phyloP scores from a whole-genome alignment of 2,797 vertebrate species.

The Pseudochaenichthys georgianus region DNA sequence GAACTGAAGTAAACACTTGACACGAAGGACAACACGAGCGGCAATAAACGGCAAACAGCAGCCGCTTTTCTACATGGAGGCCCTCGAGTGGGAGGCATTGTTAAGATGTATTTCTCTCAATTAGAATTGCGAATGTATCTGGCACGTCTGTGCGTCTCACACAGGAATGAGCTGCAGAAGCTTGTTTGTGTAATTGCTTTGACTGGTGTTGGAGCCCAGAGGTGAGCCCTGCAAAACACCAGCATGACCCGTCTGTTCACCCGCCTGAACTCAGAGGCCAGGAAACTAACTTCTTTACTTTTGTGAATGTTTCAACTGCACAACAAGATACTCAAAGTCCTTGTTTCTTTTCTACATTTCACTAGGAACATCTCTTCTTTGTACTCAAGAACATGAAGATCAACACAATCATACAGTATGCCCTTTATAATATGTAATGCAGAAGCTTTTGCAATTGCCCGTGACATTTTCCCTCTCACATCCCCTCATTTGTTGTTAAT shows the following conservation, averaged over 20 bases:
- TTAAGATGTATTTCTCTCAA: constrained; percentile 68
- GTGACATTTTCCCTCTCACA: neutral
- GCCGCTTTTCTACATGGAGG: neutral
- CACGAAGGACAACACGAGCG: constrained; percentile 42
- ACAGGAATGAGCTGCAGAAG: constrained; percentile 62
- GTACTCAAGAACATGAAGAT: neutral
- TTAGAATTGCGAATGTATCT: constrained; percentile 56
- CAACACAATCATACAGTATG: constrained; percentile 5
- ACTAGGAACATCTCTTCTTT: neutral
- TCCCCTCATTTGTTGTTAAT: neutral
- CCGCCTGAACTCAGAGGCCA: constrained; percentile 17
- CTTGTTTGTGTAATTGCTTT: constrained; percentile 70
- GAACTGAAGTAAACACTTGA: constrained; percentile 33
- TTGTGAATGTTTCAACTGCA: neutral
- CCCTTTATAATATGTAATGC: neutral
- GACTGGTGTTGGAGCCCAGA: constrained; percentile 58
- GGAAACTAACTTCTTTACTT: neutral
- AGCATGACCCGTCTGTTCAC: constrained; percentile 37
- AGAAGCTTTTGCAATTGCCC: neutral
- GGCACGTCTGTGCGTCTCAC: constrained; percentile 52
- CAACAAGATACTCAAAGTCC: neutral
- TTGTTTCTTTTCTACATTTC: neutral
- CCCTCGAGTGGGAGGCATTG: constrained; percentile 46
- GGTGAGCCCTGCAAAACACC: constrained; percentile 49
- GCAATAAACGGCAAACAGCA: constrained; percentile 35